Evolutionary conservation across 2,797 vertebrate species (phyloP), one percentile per base, ranked within the genome.

Genomic region (Epinephelus malabaricus): DNA sequence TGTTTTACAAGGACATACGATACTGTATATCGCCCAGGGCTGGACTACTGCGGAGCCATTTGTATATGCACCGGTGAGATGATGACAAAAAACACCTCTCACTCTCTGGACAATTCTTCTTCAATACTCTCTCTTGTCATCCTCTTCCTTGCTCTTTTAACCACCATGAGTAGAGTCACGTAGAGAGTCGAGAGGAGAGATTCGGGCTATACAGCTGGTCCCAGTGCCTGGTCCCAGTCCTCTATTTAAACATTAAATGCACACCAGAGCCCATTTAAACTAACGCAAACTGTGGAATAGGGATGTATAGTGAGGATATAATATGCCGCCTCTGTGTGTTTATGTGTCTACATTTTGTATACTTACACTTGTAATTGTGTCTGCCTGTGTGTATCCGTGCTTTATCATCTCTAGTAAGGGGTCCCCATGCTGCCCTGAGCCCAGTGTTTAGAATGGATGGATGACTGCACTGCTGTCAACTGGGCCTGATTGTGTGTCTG

Each of bases 241-340:
- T 79, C 67, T 38, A 38, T 69, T 83, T 80, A 76, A 82, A 81
- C 76, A 72, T 79, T 70, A 62, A 88, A 81, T 51, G 47, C 74
- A 73, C 76, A 69, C 77, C 61, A 4, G 49, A 45, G 73, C 47
- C 43, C 53, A 69, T 78, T 88, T 77, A 74, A 50, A 70, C 49
- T 25, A 77, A 75, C 21, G 56, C 15, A 83, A 78, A 54, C 25
- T 49, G 50, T 69, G 49, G 58, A 71, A 61, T 50, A 56, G 34
- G 66, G 68, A 69, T 56, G 23, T 73, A 72, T 65, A 69, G 40
- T n/a, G 34, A 45, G 23, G 23, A 58, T 71, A 43, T 72, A 47
- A 51, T 63, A 40, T 56, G 13, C 38, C 7, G 13, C 34, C 58
- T 21, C 13, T 66, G 46, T 76, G 61, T 73, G 12, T 63, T 50